Base-by-base conservation (phyloP, 2,888 invertebrate genomes). In the Allygus modestus region DNA sequence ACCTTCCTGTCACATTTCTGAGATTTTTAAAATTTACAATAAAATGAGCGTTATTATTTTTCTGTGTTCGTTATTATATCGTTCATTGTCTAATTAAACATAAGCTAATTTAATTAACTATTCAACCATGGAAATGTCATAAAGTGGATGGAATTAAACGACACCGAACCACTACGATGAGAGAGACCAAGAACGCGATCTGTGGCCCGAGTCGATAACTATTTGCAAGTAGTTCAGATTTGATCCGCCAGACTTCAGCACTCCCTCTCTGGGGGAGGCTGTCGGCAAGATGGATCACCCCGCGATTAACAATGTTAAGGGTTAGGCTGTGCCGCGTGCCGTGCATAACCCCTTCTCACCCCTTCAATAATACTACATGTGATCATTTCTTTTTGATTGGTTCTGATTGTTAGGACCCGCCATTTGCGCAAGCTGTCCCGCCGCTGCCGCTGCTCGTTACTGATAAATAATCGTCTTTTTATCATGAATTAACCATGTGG, bases 271-370 rank as follows among this genome's bases (percentile, higher is more conserved):
- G 17, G 84, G 73, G 84, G 33, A 69, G 81, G 71, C 81, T 84
- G 84, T 84, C 84, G 54, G 28, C 31, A 65, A 71, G 84, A 84
- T 84, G 73, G 84, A 84, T 84, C 37, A 73, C 28, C 81, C 41
- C 26, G 51, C 84, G 54, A 82, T 69, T 82, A 69, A n/a, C 43
- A 20, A 12, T 69, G 69, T 69, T 28, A 71, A 77, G 79, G 79
- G 79, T 79, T 79, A 77, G 77, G 41, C 51, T 54, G 46, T 77
- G 26, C 51, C 79, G 79, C 79, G 79, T 58, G 54, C 58, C 31
- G 28, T 17, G 75, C 75, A 46, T 51, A 33, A 46, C 83, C 54
- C 83, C 73, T 69, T 81, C 46, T 79, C 33, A 20, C 69, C 71
- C 79, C 79, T 51, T 65, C 65, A 15, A 11, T 28, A 58, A 46